Evolutionary conservation across 2,113 vertebrate genomes (phyloP), one percentile per base, ranked within the genome.

Genomic region (Cisticola juncidis): DNA sequence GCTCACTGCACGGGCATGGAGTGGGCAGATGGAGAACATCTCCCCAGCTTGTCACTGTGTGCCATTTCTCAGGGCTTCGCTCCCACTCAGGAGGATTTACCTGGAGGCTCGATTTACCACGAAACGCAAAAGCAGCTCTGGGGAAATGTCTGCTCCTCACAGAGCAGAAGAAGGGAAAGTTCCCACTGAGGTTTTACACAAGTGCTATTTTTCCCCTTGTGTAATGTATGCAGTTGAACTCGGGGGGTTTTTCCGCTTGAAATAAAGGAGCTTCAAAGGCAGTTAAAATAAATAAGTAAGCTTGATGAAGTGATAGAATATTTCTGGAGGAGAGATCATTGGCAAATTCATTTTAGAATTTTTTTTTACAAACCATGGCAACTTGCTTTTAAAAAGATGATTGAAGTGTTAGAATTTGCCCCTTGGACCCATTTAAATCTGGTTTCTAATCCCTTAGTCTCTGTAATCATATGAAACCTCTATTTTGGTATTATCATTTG

Each of bases 351-450:
- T 94, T 96, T 96, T 69, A 92, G 86, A 66, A 16, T 42, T 60
- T 83, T 92, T 92, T 95, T 95, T 95, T 81, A 71, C 53, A 60
- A 74, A 92, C 81, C 88, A 86, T 64, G 31, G 81, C 76, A 73
- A 95, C 84, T 94, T 96, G 72, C 90, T 86, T 95, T 87, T 78
- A 73, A 94, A 47, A 82, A 94, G 68, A 91, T 92, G 74, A 97
- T 97, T 98, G 94, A 97, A 97, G 97, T 95, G 50, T 95, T 94
- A 93, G 48, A 96, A 95, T 97, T 97, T 97, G 95, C 93, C 94
- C 86, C 77, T 95, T 96, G 96, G 97, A 91, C 88, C 91, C 91
- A 92, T 88, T 97, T 95, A 91, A 95, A 97, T 97, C 96, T 97
- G 86, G 80, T 97, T 98, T 95, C 82, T 95, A 97, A 97, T 97